Percentiles rank a stretch among this genome's conserved stretches.
Conservation (phyloP, 2,888 invertebrate genomes). For the Meghimatium bilineatum region DNA sequence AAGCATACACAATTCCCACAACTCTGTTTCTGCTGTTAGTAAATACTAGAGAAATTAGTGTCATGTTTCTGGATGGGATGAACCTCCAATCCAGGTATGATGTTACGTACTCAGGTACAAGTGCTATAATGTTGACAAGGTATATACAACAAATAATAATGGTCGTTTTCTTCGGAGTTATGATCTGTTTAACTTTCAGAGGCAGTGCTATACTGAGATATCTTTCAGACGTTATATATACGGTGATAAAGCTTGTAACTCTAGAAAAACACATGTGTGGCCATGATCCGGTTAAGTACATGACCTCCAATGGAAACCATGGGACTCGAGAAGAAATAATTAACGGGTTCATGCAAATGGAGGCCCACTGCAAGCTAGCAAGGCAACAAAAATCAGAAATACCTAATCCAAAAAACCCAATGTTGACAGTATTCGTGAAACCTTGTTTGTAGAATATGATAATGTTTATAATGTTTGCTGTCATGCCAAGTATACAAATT, state of each 20-base stretch:
- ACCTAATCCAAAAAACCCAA: conserved; percentile 19
- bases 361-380: not conserved
- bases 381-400: conserved; percentile 25
- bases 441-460: conserved; percentile 33
- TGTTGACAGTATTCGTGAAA: conserved; percentile 27
- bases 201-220: conserved; percentile 22
- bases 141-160: not conserved
- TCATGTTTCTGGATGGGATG: not conserved
- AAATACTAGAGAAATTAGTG: not conserved
- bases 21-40: not conserved
- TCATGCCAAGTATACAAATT: not conserved
- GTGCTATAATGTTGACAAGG: not conserved
- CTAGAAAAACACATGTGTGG: not conserved
- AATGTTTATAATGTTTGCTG: conserved; percentile 24
- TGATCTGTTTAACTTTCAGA: conserved; percentile 13
- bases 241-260: conserved; percentile 33
- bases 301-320: not conserved
- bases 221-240: conserved; percentile 25
- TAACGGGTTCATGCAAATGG: conserved; percentile 24
- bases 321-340: not conserved
- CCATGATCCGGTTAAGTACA: not conserved
- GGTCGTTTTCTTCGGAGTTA: conserved; percentile 6
- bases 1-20: not conserved
- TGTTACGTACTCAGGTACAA: conserved; percentile 11
- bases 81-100: conserved; percentile 5